Conservation (phyloP, 53 echinoderm and acorn worm species). For the Mesocentrotus franciscanus region DNA sequence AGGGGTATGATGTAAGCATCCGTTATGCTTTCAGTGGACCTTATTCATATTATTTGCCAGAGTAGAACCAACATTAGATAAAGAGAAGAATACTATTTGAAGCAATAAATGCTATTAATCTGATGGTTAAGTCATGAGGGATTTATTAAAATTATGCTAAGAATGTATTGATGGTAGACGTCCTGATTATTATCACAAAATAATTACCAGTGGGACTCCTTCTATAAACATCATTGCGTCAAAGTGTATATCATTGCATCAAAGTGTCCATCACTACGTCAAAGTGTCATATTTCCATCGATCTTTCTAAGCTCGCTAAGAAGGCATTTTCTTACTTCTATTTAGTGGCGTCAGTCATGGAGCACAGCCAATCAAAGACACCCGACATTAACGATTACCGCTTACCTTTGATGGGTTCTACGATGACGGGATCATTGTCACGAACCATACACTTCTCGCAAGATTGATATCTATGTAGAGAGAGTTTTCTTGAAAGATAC, state of each 20-base stretch:
- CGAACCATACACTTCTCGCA: background rate
- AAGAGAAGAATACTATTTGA: no score
- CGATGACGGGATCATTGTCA: background rate
- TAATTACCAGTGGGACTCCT: no score
- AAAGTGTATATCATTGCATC: background rate
- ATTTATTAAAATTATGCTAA: no score
- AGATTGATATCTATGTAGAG: slow-evolving; percentile 29
- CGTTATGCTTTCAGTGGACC: no score
- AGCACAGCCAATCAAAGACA: background rate
- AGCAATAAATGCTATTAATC: no score
- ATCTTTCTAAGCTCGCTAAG: background rate
- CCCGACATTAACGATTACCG: slow-evolving; percentile 28
- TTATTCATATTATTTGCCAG: no score
- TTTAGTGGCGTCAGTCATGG: background rate
- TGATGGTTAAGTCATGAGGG: no score
- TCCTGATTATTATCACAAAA: no score
- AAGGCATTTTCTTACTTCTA: background rate
- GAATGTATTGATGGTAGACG: no score
- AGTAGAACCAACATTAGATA: no score
- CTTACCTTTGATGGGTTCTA: slow-evolving; percentile 13
- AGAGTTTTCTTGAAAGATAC: background rate
- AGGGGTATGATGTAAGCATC: no score
- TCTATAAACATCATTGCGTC: background rate
- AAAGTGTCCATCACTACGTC: background rate
- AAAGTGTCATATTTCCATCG: background rate